Percentiles rank a stretch among this genome's conserved stretches.
Evolutionary conservation across 2,888 invertebrate species (phyloP).

Genomic region (Leptinotarsa tumamoca): DNA sequence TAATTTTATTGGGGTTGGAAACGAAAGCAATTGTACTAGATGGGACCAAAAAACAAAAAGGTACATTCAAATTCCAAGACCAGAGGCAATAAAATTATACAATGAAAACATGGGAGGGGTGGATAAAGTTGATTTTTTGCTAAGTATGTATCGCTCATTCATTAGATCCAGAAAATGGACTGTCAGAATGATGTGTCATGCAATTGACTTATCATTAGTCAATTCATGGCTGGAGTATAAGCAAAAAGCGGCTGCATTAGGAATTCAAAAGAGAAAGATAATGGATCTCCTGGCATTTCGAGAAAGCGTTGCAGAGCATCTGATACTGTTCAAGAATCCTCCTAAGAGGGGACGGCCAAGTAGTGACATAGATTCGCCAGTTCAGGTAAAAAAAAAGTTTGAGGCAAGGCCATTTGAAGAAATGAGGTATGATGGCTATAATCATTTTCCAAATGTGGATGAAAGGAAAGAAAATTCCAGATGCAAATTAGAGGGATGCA

Average conservation of each 20-base stretch:
- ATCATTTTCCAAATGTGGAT: slow-evolving; percentile 13
- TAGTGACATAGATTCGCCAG: slow-evolving; percentile 15
- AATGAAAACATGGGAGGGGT: slow-evolving; percentile 18
- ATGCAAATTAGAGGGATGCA: slow-evolving; percentile 25
- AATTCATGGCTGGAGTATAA: slow-evolving; percentile 25
- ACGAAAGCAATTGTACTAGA: slow-evolving; percentile 2
- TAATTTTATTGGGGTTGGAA: background rate
- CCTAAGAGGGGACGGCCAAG: slow-evolving; percentile 22
- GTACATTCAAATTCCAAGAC: slow-evolving; percentile 13
- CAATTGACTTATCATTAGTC: slow-evolving; percentile 20
- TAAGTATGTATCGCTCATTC: slow-evolving; percentile 15
- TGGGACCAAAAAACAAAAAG: slow-evolving; percentile 18
- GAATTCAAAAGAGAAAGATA: slow-evolving; percentile 21
- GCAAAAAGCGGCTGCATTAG: background rate
- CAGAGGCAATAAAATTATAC: slow-evolving; percentile 16
- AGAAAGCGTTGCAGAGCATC: slow-evolving; percentile 16
- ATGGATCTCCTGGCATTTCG: slow-evolving; percentile 17
- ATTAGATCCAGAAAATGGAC: slow-evolving; percentile 20
- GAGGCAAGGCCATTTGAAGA: slow-evolving; percentile 19
- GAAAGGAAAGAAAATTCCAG: slow-evolving; percentile 23
- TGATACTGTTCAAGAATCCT: slow-evolving; percentile 16
- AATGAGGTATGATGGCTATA: slow-evolving; percentile 19
- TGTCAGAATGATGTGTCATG: slow-evolving; percentile 9
- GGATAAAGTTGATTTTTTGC: slow-evolving; percentile 1
- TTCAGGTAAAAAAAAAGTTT: slow-evolving; percentile 13